A percentile compares a stretch with the other conserved stretches of the same genome.
Conservation (phyloP, 2,797 vertebrate species). For the Falco biarmicus region DNA sequence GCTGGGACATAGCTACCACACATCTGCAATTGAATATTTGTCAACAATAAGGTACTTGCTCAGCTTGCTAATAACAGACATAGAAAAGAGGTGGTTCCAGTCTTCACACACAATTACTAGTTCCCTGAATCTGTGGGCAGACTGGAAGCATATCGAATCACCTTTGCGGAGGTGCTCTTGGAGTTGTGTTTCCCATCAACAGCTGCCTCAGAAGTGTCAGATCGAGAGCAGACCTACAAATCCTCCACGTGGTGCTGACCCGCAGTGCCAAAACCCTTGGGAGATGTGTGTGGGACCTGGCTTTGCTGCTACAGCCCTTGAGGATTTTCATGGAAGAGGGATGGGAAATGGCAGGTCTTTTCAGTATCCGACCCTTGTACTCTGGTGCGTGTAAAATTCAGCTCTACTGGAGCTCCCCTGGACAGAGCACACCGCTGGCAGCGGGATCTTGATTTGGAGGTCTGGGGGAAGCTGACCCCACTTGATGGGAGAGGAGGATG, state of each 20-base stretch:
- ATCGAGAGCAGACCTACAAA: neutral
- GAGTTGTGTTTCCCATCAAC: neutral
- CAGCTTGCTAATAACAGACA: neutral
- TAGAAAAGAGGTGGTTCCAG: slow-evolving; percentile 2
- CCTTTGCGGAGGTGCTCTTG: neutral
- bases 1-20: neutral
- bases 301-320: neutral
- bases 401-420: neutral
- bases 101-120: neutral
- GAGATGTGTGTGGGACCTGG: neutral
- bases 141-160: neutral
- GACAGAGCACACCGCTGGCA: neutral
- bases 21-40: slow-evolving; percentile 29
- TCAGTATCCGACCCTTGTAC: neutral
- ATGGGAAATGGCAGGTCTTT: neutral
- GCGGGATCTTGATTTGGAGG: neutral
- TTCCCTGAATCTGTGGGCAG: slow-evolving; percentile 13
- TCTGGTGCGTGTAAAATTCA: neutral
- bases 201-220: neutral
- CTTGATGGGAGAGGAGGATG: neutral
- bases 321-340: neutral
- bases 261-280: neutral
- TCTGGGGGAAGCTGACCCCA: fast-evolving
- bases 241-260: neutral
- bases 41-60: slow-evolving; percentile 22